Conservation (phyloP, 2,797 vertebrate genomes). For the Microchirus variegatus region DNA sequence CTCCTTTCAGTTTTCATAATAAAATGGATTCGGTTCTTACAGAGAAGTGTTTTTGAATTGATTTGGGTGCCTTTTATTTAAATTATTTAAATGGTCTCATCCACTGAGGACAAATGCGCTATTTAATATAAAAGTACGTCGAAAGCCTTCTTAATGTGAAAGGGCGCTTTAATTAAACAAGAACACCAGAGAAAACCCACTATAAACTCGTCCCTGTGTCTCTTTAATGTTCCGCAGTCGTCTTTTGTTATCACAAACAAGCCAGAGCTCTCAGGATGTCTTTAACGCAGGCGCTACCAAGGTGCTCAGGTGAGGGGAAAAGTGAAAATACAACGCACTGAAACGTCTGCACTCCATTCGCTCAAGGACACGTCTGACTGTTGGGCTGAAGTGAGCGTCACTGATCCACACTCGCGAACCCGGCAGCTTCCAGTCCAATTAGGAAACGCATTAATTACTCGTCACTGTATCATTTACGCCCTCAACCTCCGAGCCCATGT, state of each 20-base stretch:
- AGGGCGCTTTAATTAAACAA: conserved; percentile 53
- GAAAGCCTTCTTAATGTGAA: conserved; percentile 45
- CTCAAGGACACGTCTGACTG: conserved; percentile 21
- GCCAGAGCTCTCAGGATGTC: conserved; percentile 20
- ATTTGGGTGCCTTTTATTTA: conserved; percentile 5
- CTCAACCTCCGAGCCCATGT: conserved; percentile 54
- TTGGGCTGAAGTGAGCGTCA: conserved; percentile 12
- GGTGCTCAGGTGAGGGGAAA: conserved; percentile 37
- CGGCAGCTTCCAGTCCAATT: conserved; percentile 74
- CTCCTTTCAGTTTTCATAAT: conserved; percentile 21
- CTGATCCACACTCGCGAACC: conserved; percentile 47
- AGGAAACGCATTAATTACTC: conserved; percentile 80
- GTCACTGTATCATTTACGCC: conserved; percentile 64
- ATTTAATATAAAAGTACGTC: conserved; percentile 32
- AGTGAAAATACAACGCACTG: background rate
- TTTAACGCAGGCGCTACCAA: conserved; percentile 18
- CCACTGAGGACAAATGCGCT: conserved; percentile 37
- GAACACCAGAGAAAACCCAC: conserved; percentile 26
- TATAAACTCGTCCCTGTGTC: conserved; percentile 22
- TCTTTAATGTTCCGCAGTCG: conserved; percentile 11
- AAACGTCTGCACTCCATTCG: conserved; percentile 12
- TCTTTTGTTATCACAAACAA: conserved; percentile 58
- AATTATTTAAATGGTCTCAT: conserved; percentile 23
- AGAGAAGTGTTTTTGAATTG: conserved; percentile 30
- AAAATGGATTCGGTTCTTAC: conserved; percentile 31